Base-by-base conservation (phyloP, 2,113 vertebrate genomes). In the Myocastor coypus region DNA sequence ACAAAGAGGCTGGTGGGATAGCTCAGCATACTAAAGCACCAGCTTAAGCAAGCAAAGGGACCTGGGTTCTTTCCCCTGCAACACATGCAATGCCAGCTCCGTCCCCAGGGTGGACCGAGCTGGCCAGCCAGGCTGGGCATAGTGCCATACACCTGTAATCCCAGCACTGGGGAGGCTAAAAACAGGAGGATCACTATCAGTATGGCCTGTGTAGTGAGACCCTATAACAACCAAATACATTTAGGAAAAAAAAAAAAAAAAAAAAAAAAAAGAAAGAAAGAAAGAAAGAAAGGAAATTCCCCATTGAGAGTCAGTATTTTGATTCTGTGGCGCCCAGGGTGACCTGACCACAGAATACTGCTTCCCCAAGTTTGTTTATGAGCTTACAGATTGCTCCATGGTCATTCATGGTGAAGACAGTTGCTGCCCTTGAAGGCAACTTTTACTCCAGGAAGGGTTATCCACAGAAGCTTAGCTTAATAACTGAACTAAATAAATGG, bases 211-310 rank as follows among this genome's bases (percentile, higher is more conserved):
- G 55, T 57, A 57, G 55, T 57, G 16, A 57, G 55, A 55, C 3
- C 55, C 17, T 57, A 16, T 57, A 57, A 57, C 55, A 57, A 19
- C 16, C 16, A 57, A 57, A 57, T 57, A 57, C 16, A 57, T 57
- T 57, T 57, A 17, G 85, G 20, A 57, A 2, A 30, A 91, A 87
- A 77, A 37, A 13, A 87, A 95, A 52, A 10, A 89, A 77, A 34
- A 91, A 87, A 77, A 37, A 13, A 87, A 95, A 91, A 87, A 77
- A 37, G 17, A 87, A 95, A 52, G 13, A 89, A 77, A 34, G n/a
- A n/a, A n/a, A n/a, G n/a, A 91, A 87, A 77, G 42, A 13, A 87
- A 95, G 59, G 13, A 89, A 77, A 34, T 14, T 52, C 6, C 40
- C 73, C 46, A 86, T 32, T 40, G 63, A 95, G 68, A 93, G 46